These are phyloP conservation scores for Ypsolopha scabrella DNA, from an alignment of 2,888 invertebrate species.

Conservation along the genomic window DNA sequence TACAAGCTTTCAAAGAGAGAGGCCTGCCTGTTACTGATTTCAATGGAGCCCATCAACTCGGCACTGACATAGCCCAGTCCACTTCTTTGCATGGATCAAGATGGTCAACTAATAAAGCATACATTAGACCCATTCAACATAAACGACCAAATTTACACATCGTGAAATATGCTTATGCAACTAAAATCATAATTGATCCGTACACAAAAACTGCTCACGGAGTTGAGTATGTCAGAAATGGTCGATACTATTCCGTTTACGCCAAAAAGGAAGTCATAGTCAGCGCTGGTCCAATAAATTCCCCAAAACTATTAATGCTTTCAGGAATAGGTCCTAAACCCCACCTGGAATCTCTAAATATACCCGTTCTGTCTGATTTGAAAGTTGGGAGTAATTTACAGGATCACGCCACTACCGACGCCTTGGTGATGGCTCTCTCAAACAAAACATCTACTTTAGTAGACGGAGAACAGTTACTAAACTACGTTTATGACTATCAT, in stretches of 20 bases:
- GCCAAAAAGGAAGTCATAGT: constrained; percentile 74
- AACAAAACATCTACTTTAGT: constrained; percentile 67
- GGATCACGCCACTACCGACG: constrained; percentile 78
- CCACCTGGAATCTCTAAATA: constrained; percentile 58
- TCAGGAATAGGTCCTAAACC: constrained; percentile 75
- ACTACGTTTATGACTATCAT: constrained; percentile 54
- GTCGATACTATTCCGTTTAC: constrained; percentile 43
- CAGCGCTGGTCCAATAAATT: constrained; percentile 72
- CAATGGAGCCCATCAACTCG: constrained; percentile 69
- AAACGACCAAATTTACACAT: constrained; percentile 63
- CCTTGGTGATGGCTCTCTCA: constrained; percentile 50
- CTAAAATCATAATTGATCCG: constrained; percentile 71
- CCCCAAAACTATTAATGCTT: constrained; percentile 74
- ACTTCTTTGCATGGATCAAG: constrained; percentile 72
- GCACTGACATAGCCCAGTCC: constrained; percentile 73
- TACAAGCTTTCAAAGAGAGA: constrained; percentile 72
- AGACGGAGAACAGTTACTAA: constrained; percentile 34
- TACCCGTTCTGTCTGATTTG: constrained; percentile 72
- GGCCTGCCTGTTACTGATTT: constrained; percentile 72
- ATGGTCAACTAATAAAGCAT: constrained; percentile 74
- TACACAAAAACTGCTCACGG: constrained; percentile 58
- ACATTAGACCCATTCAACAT: constrained; percentile 73
- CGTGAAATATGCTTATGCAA: constrained; percentile 61
- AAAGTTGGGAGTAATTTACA: constrained; percentile 81
- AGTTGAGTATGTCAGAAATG: constrained; percentile 45